Evolutionary conservation across 2,113 vertebrate species (phyloP), one percentile per base, ranked within the genome.

Genomic region (Saccopteryx bilineata): DNA sequence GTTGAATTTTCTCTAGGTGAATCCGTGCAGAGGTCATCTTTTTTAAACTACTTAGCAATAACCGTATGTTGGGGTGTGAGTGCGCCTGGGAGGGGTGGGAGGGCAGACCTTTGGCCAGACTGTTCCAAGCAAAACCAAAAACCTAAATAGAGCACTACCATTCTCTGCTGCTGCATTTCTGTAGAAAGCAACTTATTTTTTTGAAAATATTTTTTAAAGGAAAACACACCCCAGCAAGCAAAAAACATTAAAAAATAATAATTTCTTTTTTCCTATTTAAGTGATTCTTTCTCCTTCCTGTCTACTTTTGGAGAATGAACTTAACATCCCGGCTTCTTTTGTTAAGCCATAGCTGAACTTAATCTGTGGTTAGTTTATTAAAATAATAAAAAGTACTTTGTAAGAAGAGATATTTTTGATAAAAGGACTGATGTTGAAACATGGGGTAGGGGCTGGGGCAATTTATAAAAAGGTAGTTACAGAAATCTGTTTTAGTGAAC

Each of bases 261-360:
- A 39, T 39, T 66, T 92, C 80, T 80, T 84, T 71, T 5, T 31
- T 72, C 83, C 92, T 97, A 97, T 97, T 97, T 98, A 97, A 98
- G 93, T 98, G 91, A 97, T 96, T 96, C 91, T 72, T 98, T 94
- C 87, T 96, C 97, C 82, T 98, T 98, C 97, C 97, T 98, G 96
- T 98, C 96, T 96, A 80, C 88, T 98, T 98, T 95, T 94, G 96
- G 97, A 95, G 97, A 97, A 97, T 92, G 94, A 69, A 92, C 58
- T 96, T 98, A 98, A 98, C 97, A 93, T 96, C 97, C 97, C 15
- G 97, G 98, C 98, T 98, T 98, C 83, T 98, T 98, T 96, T 98
- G 98, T 97, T 97, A 98, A 99, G 98, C 98, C 98, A 23, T 86
- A 33, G 94, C 97, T 97, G 97, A 98, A 98, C 95, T 97, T 96